These are phyloP conservation scores for Altica lythri DNA, from an alignment of 2,888 invertebrate genomes.

Conservation along the genomic window DNA sequence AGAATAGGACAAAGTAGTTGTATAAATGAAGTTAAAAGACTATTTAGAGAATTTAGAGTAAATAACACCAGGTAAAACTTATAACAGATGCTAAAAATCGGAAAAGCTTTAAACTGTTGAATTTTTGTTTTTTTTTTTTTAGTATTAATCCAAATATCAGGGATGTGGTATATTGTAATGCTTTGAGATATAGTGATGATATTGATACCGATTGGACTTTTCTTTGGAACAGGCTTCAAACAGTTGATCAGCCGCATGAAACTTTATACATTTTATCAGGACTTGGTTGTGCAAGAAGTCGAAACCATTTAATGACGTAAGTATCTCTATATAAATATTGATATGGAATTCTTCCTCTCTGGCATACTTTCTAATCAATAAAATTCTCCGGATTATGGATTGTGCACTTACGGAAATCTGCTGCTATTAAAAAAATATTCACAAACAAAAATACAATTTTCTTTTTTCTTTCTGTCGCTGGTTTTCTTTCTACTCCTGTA, in stretches of 20 bases:
- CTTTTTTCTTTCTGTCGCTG: no score
- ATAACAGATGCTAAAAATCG: neutral
- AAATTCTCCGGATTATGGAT: no score
- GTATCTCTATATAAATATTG: no score
- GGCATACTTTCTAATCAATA: no score
- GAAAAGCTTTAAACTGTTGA: neutral
- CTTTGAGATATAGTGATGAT: conserved; percentile 64
- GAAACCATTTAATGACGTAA: no score
- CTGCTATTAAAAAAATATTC: no score
- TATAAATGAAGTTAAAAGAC: conserved; percentile 54
- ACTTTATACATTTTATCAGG: conserved; percentile 67
- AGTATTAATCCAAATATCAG: conserved; percentile 69
- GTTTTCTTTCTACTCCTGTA: no score
- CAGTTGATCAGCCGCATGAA: conserved; percentile 68
- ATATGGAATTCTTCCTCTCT: no score
- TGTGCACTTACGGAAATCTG: no score
- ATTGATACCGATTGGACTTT: conserved; percentile 63
- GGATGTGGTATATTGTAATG: conserved; percentile 75
- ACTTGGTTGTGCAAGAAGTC: conserved; percentile 70
- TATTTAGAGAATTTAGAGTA: conserved; percentile 45
- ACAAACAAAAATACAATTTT: no score
- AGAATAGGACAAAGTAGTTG: conserved; percentile 65
- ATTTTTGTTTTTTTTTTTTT: conserved; percentile 39
- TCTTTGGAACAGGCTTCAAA: conserved; percentile 65
- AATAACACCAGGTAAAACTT: conserved; percentile 18